Evolutionary conservation across 2,888 invertebrate genomes (phyloP).

Genomic region (Prionchulus punctatus): DNA sequence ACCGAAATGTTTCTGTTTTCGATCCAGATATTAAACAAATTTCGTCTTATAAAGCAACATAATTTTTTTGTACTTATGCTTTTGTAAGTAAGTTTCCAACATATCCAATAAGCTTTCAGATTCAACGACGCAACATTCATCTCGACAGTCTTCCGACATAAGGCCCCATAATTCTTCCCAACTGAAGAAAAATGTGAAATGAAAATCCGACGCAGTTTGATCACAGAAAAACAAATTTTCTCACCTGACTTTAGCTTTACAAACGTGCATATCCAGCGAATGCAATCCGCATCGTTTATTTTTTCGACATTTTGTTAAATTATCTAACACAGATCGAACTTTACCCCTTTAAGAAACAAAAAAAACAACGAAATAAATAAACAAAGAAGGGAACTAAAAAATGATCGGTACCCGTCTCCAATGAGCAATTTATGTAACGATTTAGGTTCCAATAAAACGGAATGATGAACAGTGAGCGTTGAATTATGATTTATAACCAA

Average conservation of each 20-base stretch:
- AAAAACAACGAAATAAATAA: slow-evolving; percentile 22
- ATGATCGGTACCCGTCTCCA: slow-evolving; percentile 56
- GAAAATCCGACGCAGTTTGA: slow-evolving; percentile 1
- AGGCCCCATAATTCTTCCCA: slow-evolving; percentile 44
- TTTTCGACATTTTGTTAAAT: slow-evolving; percentile 58
- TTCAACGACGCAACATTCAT: slow-evolving; percentile 61
- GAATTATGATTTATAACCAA: slow-evolving; percentile 58
- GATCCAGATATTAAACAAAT: slow-evolving; percentile 13
- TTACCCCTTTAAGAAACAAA: slow-evolving; percentile 25
- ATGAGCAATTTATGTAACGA: slow-evolving; percentile 65
- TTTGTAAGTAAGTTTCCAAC: slow-evolving; percentile 69
- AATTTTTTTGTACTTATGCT: slow-evolving; percentile 52
- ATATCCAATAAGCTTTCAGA: slow-evolving; percentile 65
- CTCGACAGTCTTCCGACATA: slow-evolving; percentile 36
- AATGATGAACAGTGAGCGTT: slow-evolving; percentile 59
- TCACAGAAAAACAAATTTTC: slow-evolving; percentile 41
- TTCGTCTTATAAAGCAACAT: neutral
- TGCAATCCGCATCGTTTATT: slow-evolving; percentile 73
- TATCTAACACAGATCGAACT: slow-evolving; percentile 28
- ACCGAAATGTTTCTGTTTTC: neutral
- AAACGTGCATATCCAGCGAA: slow-evolving; percentile 56
- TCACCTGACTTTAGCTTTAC: slow-evolving; percentile 42
- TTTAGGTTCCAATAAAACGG: slow-evolving; percentile 60
- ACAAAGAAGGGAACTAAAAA: slow-evolving; percentile 7
- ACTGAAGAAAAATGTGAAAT: slow-evolving; percentile 14